Evolutionary conservation across 2,113 vertebrate genomes (phyloP).

Genomic region (Chlamydotis undulata): DNA sequence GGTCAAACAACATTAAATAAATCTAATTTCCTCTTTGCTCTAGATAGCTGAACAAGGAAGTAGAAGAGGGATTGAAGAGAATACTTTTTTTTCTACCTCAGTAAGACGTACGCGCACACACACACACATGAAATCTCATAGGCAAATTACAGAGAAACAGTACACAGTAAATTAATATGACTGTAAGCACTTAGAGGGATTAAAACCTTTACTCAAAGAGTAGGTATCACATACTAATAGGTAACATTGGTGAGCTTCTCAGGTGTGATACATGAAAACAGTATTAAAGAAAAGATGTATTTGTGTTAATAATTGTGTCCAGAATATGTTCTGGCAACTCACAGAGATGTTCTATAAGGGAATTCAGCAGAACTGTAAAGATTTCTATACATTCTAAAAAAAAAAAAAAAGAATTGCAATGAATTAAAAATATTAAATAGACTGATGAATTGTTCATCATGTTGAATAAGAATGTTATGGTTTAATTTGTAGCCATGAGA

Average conservation of each 20-base stretch:
- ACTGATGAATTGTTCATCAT: neutral
- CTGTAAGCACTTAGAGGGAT: fast-evolving
- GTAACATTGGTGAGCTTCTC: neutral
- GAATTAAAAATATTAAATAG: neutral
- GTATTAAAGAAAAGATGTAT: neutral
- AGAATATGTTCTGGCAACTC: neutral
- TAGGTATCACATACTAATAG: neutral
- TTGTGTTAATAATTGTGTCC: neutral
- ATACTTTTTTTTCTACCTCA: neutral
- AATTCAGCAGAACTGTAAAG: neutral
- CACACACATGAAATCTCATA: neutral
- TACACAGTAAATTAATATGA: neutral
- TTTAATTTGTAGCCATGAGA: neutral
- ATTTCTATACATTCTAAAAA: neutral
- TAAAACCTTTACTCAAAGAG: neutral
- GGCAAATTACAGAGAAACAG: neutral
- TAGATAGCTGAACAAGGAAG: neutral
- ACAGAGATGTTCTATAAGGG: fast-evolving
- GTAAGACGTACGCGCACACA: neutral
- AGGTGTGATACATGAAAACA: neutral
- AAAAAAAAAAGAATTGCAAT: neutral
- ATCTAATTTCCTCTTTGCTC: slow-evolving; percentile 3
- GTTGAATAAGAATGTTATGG: neutral
- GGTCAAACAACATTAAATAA: neutral
- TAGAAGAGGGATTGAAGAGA: neutral